Evolutionary conservation across 2,888 invertebrate genomes (phyloP).

Genomic region (Cephus sareptanus): DNA sequence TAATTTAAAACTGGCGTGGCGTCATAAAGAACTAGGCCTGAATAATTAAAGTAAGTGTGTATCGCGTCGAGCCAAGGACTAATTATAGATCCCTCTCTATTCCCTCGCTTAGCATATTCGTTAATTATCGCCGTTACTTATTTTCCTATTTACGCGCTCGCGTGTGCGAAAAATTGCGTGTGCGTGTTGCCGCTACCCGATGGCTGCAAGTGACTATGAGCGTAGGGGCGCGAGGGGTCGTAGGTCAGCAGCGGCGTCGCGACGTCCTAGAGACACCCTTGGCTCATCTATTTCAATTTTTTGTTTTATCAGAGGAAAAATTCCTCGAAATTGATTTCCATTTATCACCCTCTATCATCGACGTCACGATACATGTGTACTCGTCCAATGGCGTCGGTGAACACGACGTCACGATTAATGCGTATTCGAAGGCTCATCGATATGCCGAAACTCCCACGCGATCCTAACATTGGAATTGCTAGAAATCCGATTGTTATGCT

Average conservation of each 20-base stretch:
- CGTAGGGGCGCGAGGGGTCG: background rate
- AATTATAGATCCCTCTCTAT: slow-evolving; percentile 56
- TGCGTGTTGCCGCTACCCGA: slow-evolving; percentile 20
- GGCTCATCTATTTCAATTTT: slow-evolving; percentile 11
- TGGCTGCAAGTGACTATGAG: background rate
- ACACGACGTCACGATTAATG: slow-evolving; percentile 37
- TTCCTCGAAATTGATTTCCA: background rate
- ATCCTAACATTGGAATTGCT: slow-evolving; percentile 39
- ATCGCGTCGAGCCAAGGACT: slow-evolving; percentile 43
- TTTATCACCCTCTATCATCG: background rate
- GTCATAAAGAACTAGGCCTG: slow-evolving; percentile 56
- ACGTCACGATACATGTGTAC: background rate
- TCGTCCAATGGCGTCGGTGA: background rate
- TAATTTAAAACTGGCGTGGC: slow-evolving; percentile 44
- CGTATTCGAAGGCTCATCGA: slow-evolving; percentile 51
- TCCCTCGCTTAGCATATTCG: slow-evolving; percentile 56
- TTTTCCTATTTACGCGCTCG: slow-evolving; percentile 23
- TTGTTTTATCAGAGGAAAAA: background rate
- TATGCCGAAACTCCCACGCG: slow-evolving; percentile 41
- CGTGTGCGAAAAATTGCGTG: slow-evolving; percentile 41
- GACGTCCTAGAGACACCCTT: slow-evolving; percentile 12
- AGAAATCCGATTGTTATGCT: background rate
- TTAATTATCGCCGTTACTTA: slow-evolving; percentile 51
- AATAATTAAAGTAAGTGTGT: slow-evolving; percentile 56
- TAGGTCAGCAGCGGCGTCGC: slow-evolving; percentile 7